Conservation (phyloP, 2,797 vertebrate genomes). For the Vespertilio murinus region DNA sequence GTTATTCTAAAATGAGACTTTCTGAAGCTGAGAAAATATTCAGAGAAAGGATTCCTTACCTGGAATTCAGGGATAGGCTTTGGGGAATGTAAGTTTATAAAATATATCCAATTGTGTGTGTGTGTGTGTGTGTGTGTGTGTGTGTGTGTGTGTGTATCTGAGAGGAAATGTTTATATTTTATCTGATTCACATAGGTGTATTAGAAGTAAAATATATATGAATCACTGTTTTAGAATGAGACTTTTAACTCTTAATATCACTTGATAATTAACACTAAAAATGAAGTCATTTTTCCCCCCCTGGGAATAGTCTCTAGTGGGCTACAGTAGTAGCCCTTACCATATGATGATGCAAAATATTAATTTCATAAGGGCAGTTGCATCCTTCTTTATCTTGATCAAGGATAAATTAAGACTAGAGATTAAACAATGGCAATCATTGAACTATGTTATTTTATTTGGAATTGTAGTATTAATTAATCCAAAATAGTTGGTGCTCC, state of each 20-base stretch:
- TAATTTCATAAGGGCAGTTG: not conserved
- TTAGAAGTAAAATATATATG: not conserved
- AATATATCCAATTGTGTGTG: not conserved
- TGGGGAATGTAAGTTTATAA: not conserved
- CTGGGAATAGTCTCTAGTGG: not conserved
- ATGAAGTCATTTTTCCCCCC: not conserved
- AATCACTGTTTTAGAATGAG: not conserved
- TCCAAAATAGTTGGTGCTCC: not conserved
- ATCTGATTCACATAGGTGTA: not conserved
- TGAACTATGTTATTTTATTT: not conserved
- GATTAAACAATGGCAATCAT: not conserved
- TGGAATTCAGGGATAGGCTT: not conserved
- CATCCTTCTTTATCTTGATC: not conserved
- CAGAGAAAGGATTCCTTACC: slow-evolving; percentile 16
- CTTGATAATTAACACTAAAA: not conserved
- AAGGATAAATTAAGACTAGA: not conserved
- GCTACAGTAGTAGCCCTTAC: not conserved
- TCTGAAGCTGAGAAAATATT: slow-evolving; percentile 18
- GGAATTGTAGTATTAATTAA: not conserved
- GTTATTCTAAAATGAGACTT: slow-evolving; percentile 26
- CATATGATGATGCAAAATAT: not conserved
- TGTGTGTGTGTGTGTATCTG: rapidly evolving
- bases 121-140: not conserved
- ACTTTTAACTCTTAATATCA: not conserved
- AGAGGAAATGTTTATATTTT: not conserved